Evolutionary conservation across 2,888 invertebrate species (phyloP), one percentile per base, ranked within the genome.

Genomic region (Dysmachus trigonus): DNA sequence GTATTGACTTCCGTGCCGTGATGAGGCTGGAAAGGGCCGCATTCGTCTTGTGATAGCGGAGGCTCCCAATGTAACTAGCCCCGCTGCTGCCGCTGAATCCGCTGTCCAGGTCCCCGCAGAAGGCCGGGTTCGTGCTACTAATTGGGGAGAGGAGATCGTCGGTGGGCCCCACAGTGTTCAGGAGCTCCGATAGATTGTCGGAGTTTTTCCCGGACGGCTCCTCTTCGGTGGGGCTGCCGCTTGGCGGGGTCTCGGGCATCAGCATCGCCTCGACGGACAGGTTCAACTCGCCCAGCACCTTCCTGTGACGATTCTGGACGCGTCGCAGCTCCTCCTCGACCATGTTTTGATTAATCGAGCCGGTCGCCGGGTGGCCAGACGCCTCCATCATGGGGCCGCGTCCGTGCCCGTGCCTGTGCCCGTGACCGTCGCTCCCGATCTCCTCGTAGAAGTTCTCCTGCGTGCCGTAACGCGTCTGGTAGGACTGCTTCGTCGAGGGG

Each of bases 261-360:
- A 97, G 92, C 97, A 97, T 97, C 74, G 96, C 97, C 92, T 97
- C 97, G 73, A 96, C 96, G 89, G 97, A 96, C 87, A 97, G 94
- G 93, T 97, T 97, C 87, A 97, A 93, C 92, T 97, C 97, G 73
- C 96, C 97, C 88, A 97, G 93, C 89, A 97, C 96, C 90, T 96
- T 94, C 89, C 95, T 95, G 92, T 97, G 97, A 86, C 96, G 94
- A 88, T 95, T 95, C 91, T 97, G 97, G 81, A 97, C 97, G 88
- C 96, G 94, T 83, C 96, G 94, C 85, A 97, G 95, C 92, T 97
- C 97, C 91, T 97, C 97, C 90, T 96, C 96, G 51, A 97, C 95
- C 86, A 96, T 94, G 89, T 94, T 95, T 90, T 95, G 94, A 90
- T 95, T 94, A 86, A 95, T 92, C 7, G 95, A 95, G 86, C 95